phyloP scores from a whole-genome alignment of 2,113 vertebrate species.

The Odocoileus virginianus region DNA sequence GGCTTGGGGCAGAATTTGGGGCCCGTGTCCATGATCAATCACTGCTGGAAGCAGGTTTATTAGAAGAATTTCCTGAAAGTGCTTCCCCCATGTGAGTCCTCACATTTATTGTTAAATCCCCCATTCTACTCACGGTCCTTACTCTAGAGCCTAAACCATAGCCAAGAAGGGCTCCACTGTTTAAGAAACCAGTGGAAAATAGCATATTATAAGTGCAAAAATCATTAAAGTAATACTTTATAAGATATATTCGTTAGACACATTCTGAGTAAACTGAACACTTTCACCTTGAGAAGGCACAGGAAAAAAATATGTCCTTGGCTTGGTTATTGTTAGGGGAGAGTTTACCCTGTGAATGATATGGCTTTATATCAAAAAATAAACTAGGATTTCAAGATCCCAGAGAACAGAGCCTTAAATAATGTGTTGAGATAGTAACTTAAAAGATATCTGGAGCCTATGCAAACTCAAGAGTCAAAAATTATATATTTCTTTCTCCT shows the following conservation, averaged over 20 bases:
- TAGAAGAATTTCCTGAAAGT: not conserved
- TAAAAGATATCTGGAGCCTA: slow-evolving; percentile 57
- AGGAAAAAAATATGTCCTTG: not conserved
- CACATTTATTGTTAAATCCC: not conserved
- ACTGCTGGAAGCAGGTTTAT: not conserved
- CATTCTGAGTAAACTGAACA: not conserved
- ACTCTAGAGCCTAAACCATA: not conserved
- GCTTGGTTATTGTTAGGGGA: not conserved
- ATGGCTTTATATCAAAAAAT: slow-evolving; percentile 61
- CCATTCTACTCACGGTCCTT: not conserved
- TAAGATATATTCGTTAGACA: not conserved
- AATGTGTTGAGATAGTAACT: slow-evolving; percentile 55
- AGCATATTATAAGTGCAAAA: not conserved
- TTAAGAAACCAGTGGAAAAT: not conserved
- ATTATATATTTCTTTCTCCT: slow-evolving; percentile 67
- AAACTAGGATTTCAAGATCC: slow-evolving; percentile 54
- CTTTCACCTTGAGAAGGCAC: slow-evolving; percentile 18
- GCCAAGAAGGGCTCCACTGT: not conserved
- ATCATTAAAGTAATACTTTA: not conserved
- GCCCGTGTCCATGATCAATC: not conserved
- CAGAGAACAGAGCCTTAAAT: slow-evolving; percentile 65
- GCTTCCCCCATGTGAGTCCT: not conserved
- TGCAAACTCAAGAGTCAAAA: slow-evolving; percentile 63
- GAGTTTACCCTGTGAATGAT: slow-evolving; percentile 28
- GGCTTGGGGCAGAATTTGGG: not conserved